A percentile compares a stretch with the other conserved stretches of the same genome.
Conservation (phyloP, 2,888 invertebrate genomes). For the Fragum sueziense region DNA sequence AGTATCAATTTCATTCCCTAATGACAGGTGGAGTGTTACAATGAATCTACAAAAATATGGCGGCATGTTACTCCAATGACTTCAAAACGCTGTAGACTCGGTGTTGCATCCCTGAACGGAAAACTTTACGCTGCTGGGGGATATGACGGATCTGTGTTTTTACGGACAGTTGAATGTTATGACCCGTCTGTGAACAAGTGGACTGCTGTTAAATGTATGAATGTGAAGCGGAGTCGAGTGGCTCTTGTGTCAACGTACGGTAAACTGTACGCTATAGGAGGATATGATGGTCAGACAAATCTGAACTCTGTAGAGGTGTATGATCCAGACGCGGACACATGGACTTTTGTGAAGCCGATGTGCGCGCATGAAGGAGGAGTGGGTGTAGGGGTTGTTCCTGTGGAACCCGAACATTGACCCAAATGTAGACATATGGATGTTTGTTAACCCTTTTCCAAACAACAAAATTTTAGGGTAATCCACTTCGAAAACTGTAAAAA, state of each 20-base stretch:
- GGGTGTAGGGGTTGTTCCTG: conserved; percentile 92
- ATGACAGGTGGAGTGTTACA: conserved; percentile 88
- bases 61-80: conserved; percentile 90
- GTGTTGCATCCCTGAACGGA: conserved; percentile 91
- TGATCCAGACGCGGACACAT: conserved; percentile 88
- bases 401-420: conserved; percentile 61
- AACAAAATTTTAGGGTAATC: too few species aligned
- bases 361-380: conserved; percentile 94
- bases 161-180: conserved; percentile 91
- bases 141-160: conserved; percentile 92
- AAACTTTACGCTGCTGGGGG: conserved; percentile 88
- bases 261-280: conserved; percentile 86
- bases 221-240: conserved; percentile 90
- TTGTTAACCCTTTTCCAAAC: too few species aligned
- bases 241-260: conserved; percentile 93
- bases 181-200: conserved; percentile 90
- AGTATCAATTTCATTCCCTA: too few species aligned
- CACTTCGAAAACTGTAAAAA: background rate
- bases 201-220: conserved; percentile 91
- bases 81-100: conserved; percentile 91
- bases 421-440: background rate
- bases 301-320: conserved; percentile 93
- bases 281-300: conserved; percentile 92
- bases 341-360: conserved; percentile 91
- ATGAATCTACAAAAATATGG: conserved; percentile 89